Percentiles rank a stretch among this genome's conserved stretches.
Evolutionary conservation across 2,113 vertebrate genomes (phyloP).

Genomic region (Amphilophus citrinellus): DNA sequence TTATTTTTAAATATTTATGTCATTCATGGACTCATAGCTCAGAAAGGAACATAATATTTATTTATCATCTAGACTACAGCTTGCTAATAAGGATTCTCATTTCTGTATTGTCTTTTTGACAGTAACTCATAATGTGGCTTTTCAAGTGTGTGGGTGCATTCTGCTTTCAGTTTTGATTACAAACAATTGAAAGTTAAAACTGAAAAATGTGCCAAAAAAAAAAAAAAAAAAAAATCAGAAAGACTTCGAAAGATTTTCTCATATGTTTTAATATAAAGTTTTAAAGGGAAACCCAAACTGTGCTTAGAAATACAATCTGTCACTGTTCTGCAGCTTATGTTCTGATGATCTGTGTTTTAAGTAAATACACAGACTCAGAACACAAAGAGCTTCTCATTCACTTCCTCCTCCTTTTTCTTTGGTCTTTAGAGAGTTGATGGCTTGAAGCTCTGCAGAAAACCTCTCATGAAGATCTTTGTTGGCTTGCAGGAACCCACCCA

Average conservation of each 20-base stretch:
- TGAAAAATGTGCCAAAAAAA: neutral
- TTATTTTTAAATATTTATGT: too few species aligned
- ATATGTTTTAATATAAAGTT: neutral
- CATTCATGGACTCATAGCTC: neutral
- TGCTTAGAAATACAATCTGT: neutral
- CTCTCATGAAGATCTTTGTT: conserved; percentile 70
- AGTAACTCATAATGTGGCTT: neutral
- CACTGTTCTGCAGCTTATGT: neutral
- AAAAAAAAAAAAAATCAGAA: neutral
- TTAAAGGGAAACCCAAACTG: neutral
- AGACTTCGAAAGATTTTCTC: neutral
- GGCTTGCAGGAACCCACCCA: conserved; percentile 67
- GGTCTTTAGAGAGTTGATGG: conserved; percentile 37
- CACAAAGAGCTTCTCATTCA: neutral
- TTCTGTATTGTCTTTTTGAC: neutral
- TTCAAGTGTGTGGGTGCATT: too few species aligned
- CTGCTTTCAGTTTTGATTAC: neutral
- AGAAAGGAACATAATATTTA: neutral
- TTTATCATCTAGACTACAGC: neutral
- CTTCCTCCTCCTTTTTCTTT: neutral
- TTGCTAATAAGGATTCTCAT: neutral
- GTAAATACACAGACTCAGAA: neutral
- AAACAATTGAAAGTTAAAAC: neutral
- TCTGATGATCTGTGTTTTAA: neutral
- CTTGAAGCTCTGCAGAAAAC: conserved; percentile 69